These are phyloP conservation scores for Mycteria americana DNA, from an alignment of 2,797 vertebrate genomes.

Conservation along the genomic window DNA sequence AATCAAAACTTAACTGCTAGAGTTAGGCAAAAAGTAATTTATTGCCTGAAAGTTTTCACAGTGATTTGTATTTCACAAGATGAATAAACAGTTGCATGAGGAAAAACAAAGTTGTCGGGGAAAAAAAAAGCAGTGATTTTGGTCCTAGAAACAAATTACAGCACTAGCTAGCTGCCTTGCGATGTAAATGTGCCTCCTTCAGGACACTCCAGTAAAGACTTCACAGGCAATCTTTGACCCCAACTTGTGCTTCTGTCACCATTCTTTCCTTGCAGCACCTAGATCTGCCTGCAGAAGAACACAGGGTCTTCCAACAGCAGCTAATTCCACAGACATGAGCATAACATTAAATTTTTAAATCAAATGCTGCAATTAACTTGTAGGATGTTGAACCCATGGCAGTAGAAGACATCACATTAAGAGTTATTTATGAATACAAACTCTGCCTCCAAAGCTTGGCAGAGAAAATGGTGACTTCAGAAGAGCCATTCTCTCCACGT, in stretches of 20 bases:
- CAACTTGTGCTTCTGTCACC: not conserved
- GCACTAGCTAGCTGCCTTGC: not conserved
- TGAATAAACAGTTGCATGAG: not conserved
- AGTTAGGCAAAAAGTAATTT: not conserved
- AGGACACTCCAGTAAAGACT: not conserved
- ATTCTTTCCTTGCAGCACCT: not conserved
- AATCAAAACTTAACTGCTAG: not conserved
- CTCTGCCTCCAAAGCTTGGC: not conserved
- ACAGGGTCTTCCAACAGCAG: not conserved
- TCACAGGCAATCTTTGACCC: not conserved
- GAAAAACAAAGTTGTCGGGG: not conserved
- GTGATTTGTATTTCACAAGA: not conserved
- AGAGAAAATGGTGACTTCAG: not conserved
- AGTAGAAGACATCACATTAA: not conserved
- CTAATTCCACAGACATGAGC: not conserved
- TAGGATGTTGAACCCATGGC: not conserved
- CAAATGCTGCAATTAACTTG: not conserved
- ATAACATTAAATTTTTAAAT: not conserved
- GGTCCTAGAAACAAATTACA: not conserved
- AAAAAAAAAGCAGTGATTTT: not conserved
- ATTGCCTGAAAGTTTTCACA: constrained; percentile 38
- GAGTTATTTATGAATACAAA: not conserved
- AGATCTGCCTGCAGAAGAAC: not conserved
- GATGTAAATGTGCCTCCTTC: not conserved
- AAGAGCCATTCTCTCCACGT: not conserved